Base-by-base conservation (phyloP, 2,888 invertebrate genomes). In the Drosophila villosipedis region DNA sequence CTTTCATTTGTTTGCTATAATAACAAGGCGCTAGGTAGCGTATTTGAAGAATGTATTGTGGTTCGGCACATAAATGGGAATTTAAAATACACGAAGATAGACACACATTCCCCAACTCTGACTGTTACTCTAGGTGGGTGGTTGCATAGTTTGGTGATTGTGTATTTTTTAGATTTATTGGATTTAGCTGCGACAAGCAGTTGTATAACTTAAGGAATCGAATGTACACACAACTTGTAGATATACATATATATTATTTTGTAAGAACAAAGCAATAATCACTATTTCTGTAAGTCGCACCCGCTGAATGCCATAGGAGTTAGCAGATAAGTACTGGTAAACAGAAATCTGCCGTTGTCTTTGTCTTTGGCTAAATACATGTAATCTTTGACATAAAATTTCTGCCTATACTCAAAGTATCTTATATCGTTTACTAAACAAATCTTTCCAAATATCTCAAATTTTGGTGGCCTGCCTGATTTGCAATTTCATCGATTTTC, bases 1-100 rank as follows among this genome's bases (percentile, higher is more conserved):
- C 87, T 87, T 90, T 87, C 90, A 85, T 90, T 90, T 87, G 90
- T 87, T 87, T 87, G 88, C 90, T 84, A 77, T 75, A 83, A 90
- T 83, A 87, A 87, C 85, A 88, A 82, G 83, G 73, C 84, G 72
- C 71, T 79, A 89, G 85, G 85, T 86, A 78, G 80, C 72, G 67
- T 73, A 86, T 84, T 88, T 75, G 89, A 83, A 79, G 84, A 86
- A 86, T 86, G 82, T 81, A 83, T 80, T 85, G 84, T 78, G 74
- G 86, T 68, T 77, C 70, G 52, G 68, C 63, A 77, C 70, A 83
- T 76, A 85, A 83, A 85, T 81, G 82, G 60, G 79, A 83, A 83
- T 85, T 79, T 75, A 58, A 83, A 79, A 75, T 68, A 77, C 68
- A 68, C 49, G 25, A 25, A 57, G 57, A 58, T 41, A 70, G 62